A percentile compares a stretch with the other conserved stretches of the same genome.
Conservation (phyloP, 1,140 invertebrate genomes). For the Nautilus pompilius region DNA sequence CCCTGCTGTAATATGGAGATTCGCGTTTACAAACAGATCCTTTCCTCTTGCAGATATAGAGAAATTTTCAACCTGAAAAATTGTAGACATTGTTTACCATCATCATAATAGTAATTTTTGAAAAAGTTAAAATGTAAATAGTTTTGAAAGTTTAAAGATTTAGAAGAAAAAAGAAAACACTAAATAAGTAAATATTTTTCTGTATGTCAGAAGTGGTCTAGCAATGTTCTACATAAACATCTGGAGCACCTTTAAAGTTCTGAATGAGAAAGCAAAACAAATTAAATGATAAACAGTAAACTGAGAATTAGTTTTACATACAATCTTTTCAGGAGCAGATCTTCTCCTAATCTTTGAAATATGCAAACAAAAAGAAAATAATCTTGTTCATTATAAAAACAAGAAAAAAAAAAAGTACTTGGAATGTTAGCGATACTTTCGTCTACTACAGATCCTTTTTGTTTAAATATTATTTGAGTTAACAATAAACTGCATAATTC, state of each 20-base stretch:
- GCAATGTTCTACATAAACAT: background rate
- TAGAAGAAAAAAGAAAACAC: background rate
- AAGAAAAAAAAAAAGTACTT: too few relatives aligned
- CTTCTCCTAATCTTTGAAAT: too few relatives aligned
- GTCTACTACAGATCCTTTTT: too few relatives aligned
- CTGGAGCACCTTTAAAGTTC: background rate
- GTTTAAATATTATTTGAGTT: too few relatives aligned
- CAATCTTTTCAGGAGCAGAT: too few relatives aligned
- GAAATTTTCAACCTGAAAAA: conserved; percentile 80
- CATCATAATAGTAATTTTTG: background rate
- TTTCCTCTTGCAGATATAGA: conserved; percentile 97
- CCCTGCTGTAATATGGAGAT: conserved; percentile 87
- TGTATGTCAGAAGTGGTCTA: background rate
- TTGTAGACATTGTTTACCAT: conserved; percentile 3
- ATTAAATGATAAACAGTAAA: too few relatives aligned
- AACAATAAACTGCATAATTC: too few relatives aligned
- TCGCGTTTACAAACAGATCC: conserved; percentile 96
- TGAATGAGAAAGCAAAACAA: background rate
- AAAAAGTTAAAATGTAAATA: background rate
- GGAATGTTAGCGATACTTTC: too few relatives aligned
- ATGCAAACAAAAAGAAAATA: too few relatives aligned
- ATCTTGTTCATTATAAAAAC: too few relatives aligned
- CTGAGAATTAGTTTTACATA: too few relatives aligned
- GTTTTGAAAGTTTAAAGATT: background rate
- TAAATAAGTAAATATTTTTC: background rate